These are phyloP conservation scores for Astropecten irregularis DNA, from an alignment of 53 echinoderm and acorn worm genomes.

Conservation along the genomic window DNA sequence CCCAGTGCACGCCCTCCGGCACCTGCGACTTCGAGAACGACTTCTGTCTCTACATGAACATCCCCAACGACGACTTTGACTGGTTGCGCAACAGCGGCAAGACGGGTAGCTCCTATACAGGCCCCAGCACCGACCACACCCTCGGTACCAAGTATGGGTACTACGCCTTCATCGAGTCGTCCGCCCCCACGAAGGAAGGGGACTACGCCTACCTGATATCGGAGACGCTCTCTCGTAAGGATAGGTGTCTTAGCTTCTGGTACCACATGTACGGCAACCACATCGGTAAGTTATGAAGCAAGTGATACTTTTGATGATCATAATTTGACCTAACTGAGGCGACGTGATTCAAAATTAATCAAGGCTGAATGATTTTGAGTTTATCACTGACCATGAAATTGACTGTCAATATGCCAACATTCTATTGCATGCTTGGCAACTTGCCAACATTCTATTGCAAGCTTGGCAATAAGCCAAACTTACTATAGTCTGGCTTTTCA, in stretches of 20 bases:
- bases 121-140: constrained; percentile 82
- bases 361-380: too few relatives aligned
- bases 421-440: too few relatives aligned
- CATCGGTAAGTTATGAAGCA: constrained; percentile 22
- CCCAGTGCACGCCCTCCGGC: constrained; percentile 61
- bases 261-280: constrained; percentile 75
- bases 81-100: constrained; percentile 74
- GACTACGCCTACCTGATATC: constrained; percentile 77
- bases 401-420: too few relatives aligned
- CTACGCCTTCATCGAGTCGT: constrained; percentile 80
- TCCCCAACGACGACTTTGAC: constrained; percentile 80
- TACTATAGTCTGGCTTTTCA: too few relatives aligned
- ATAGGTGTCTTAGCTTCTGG: constrained; percentile 83
- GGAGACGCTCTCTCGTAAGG: constrained; percentile 58
- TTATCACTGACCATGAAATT: too few relatives aligned
- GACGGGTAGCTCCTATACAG: constrained; percentile 59
- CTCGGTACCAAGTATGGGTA: constrained; percentile 69
- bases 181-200: constrained; percentile 31
- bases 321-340: background rate
- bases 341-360: too few relatives aligned
- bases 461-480: too few relatives aligned
- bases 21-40: constrained; percentile 87
- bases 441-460: too few relatives aligned
- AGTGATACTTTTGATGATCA: background rate
- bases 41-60: constrained; percentile 76